A percentile compares a stretch with the other conserved stretches of the same genome.
Evolutionary conservation across 92 coral and sea anemone genomes (phyloP).

Genomic region (Zoanthus solanderi): DNA sequence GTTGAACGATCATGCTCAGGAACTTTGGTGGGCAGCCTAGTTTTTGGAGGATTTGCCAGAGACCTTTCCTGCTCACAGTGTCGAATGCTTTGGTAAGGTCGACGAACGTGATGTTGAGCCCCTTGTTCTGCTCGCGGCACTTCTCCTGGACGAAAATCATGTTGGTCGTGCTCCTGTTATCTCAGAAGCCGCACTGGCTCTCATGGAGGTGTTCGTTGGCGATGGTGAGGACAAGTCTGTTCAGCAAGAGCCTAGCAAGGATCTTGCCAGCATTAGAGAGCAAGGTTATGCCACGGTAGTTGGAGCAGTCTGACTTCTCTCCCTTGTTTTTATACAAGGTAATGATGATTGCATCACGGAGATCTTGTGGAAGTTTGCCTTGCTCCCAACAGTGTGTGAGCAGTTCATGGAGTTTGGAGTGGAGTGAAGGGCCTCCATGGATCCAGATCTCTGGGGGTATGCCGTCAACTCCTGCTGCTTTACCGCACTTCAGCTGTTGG

Average conservation of each 20-base stretch:
- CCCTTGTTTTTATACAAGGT: not conserved
- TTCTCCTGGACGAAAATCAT: conserved; percentile 49
- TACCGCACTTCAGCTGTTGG: too few relatives aligned
- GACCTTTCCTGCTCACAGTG: conserved; percentile 10
- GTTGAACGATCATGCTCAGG: not conserved
- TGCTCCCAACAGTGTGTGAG: too few relatives aligned
- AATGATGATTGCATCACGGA: too few relatives aligned
- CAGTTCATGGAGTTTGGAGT: too few relatives aligned
- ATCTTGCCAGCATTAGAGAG: conserved; percentile 8
- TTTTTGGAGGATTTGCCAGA: conserved; percentile 34
- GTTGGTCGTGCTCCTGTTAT: conserved; percentile 48
- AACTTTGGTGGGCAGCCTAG: conserved; percentile 33
- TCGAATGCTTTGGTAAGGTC: conserved; percentile 33
- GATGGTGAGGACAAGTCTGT: not conserved
- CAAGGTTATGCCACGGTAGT: conserved; percentile 11
- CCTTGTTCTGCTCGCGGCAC: conserved; percentile 55
- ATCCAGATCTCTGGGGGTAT: too few relatives aligned
- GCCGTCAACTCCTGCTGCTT: too few relatives aligned
- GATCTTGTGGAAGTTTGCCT: too few relatives aligned
- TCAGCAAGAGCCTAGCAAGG: too few relatives aligned
- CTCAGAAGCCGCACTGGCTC: conserved; percentile 46
- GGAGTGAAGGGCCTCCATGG: too few relatives aligned
- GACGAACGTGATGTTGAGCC: conserved; percentile 52
- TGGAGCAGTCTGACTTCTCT: not conserved
- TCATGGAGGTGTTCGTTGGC: conserved; percentile 27